Base-by-base conservation (phyloP, 2,113 vertebrate species). In the Dascyllus trimaculatus region DNA sequence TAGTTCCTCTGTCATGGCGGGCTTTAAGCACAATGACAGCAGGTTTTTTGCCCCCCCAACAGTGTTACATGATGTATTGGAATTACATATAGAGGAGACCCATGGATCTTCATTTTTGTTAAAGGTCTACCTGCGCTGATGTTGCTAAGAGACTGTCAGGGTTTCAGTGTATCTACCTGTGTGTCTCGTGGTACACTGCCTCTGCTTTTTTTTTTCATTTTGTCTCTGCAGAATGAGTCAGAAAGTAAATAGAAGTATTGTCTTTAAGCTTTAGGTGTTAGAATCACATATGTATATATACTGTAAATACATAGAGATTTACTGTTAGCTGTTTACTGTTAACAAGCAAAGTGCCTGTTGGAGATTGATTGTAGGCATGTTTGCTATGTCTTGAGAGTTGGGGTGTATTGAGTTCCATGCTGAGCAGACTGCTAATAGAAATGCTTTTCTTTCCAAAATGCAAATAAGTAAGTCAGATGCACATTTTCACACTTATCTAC, bases 61-160 rank as follows among this genome's bases (percentile, higher is more conserved):
- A 11, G 14, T 24, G 58, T 25, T 25, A 8, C 58, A 29, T 61
- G 4, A 83, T 71, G 24, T 19, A 49, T 67, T 32, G 11, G 58
- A 61, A 58, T 71, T 65, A 56, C 51, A 29, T 10, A 1, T 0
- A 24, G 61, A 61, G 24, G 57, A 26, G 35, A 32, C 22, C 18
- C 26, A 29, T 81, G 56, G 11, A 81, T 78, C 80, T 79, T 84
- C 56, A 52, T 82, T 66, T 76, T 45, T 48, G 53, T 63, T 38
- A 65, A 60, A 70, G 64, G 49, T 74, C 61, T 75, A 53, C 45
- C 58, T 45, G 52, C 4, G 5, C 70, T 18, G 43, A 69, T 69
- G 82, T 85, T 85, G 75, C 79, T 65, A 73, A 80, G 79, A 85
- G 67, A 82, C 71, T 14, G 66, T 22, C 19, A 25, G 58, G 35